A percentile compares a stretch with the other conserved stretches of the same genome.
Conservation (phyloP, 2,888 invertebrate species). For the Acanthosepion esculentum region DNA sequence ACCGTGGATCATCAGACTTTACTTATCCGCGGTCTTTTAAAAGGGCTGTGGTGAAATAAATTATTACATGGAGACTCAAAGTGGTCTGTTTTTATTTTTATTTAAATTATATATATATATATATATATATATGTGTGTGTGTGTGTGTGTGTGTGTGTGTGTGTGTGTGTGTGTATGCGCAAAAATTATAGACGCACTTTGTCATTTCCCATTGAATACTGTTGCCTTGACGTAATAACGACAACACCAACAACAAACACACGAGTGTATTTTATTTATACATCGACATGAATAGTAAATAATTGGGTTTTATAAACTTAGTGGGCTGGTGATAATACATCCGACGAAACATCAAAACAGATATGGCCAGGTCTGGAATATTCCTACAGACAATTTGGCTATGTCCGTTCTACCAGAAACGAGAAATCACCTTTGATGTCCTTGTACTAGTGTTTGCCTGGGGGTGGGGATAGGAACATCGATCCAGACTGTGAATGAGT, state of each 20-base stretch:
- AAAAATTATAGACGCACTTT: too few species aligned
- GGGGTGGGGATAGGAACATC: neutral
- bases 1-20: too few species aligned
- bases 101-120: too few species aligned
- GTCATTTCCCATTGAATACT: neutral
- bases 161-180: too few species aligned
- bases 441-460: neutral
- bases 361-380: slow-evolving; percentile 33
- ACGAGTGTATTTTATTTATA: neutral
- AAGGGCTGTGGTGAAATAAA: too few species aligned
- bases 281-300: neutral
- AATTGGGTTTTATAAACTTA: neutral
- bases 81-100: too few species aligned
- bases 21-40: too few species aligned
- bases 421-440: neutral
- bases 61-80: too few species aligned
- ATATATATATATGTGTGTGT: too few species aligned
- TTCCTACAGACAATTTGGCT: neutral
- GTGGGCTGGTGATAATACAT: neutral
- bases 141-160: too few species aligned
- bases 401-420: neutral
- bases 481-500: neutral
- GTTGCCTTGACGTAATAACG: neutral
- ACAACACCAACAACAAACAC: neutral
- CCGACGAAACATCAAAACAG: slow-evolving; percentile 6